phyloP scores from a whole-genome alignment of 1,140 invertebrate genomes.

The Periplaneta americana region DNA sequence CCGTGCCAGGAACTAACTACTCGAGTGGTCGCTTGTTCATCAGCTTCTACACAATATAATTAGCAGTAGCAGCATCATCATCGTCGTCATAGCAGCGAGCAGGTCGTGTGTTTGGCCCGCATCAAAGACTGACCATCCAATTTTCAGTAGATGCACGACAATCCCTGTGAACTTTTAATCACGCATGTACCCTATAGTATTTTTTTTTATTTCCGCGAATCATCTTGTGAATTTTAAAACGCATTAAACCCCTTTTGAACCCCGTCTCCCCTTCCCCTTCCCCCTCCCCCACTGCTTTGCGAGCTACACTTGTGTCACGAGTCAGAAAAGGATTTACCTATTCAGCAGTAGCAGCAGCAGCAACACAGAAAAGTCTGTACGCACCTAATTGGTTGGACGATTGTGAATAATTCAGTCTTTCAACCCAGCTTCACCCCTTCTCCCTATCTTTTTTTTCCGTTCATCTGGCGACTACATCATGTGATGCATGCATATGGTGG shows the following conservation, averaged over 20 bases:
- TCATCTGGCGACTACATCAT: neutral
- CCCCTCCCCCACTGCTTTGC: neutral
- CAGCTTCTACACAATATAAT: too few relatives aligned
- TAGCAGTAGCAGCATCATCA: too few relatives aligned
- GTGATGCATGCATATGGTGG: neutral
- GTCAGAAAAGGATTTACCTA: neutral
- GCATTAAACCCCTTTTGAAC: neutral
- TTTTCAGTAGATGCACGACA: neutral
- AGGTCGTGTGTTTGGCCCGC: neutral
- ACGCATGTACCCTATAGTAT: neutral
- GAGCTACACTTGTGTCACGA: neutral
- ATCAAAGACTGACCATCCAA: neutral
- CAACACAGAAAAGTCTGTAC: neutral
- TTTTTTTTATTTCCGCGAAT: neutral
- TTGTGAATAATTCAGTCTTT: neutral
- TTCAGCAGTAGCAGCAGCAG: neutral
- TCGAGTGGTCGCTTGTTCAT: too few relatives aligned
- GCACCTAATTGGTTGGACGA: neutral
- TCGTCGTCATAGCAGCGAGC: neutral
- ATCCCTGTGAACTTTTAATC: neutral
- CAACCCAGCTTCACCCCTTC: neutral
- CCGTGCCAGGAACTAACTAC: too few relatives aligned
- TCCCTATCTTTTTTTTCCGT: neutral
- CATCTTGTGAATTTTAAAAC: neutral
- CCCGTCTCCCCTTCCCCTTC: neutral